Evolutionary conservation across 2,797 vertebrate species (phyloP), one percentile per base, ranked within the genome.

Genomic region (Emys orbicularis): DNA sequence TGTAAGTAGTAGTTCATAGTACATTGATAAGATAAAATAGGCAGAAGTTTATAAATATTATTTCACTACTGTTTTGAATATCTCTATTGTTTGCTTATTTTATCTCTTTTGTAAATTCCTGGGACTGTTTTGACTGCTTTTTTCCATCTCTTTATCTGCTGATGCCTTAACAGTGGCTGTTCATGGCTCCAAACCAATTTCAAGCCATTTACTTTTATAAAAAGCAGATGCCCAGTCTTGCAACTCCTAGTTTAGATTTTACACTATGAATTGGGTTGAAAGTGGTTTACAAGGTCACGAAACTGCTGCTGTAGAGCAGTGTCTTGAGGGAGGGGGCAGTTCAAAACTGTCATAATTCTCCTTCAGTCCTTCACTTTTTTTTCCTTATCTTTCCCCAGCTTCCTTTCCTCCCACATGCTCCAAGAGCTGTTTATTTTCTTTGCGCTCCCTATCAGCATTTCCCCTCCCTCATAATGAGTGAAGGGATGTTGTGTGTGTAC

Each of bases 1-100:
- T 87, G 49, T 86, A 81, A 93, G 95, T 41, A 94, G 37, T 86
- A 86, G 56, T 12, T 89, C 61, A 92, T 95, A 87, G 84, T 95
- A 80, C 95, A n/a, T 95, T 90, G 90, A 96, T 91, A 86, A 92
- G 31, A 94, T 52, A 44, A 53, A 47, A 13, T 8, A 52, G 0
- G 44, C 25, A 29, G 44, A 77, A 77, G 44, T 77, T 76, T 44
- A 29, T 29, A 76, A 49, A 29, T 77, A 49, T 8, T 84, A 86
- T 88, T 96, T 96, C 81, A 76, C 1, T 59, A 31, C 19, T 34
- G 16, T 23, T 2, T 79, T 18, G 57, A 29, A 27, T 90, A 52
- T 8, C 12, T 56, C 12, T 0, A 0, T 87, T 90, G 34, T 53
- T 53, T 77, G 80, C 79, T 90, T 84, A 49, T 34, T 94, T 90